These are phyloP conservation scores for Silurus lanzhouensis DNA, from an alignment of 2,797 vertebrate species.

Conservation along the genomic window DNA sequence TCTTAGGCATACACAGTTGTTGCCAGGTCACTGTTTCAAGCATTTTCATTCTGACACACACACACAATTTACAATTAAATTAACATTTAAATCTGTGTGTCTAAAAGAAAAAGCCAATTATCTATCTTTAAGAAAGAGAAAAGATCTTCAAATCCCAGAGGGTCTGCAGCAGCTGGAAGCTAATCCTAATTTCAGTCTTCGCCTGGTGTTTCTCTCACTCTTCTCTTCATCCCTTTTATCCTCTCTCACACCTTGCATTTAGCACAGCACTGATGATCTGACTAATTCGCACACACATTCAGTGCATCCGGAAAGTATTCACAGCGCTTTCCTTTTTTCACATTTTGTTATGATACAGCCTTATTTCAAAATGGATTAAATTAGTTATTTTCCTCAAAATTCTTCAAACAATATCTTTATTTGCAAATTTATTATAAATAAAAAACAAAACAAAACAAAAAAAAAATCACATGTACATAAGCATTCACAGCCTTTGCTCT, in stretches of 20 bases:
- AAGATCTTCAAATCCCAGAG: background rate
- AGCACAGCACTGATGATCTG: conserved; percentile 3
- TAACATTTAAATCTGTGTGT: background rate
- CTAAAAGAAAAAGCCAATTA: conserved; percentile 5
- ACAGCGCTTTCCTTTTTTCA: no score
- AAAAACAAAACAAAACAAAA: no score
- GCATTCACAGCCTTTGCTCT: no score
- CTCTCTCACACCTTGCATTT: conserved; percentile 27
- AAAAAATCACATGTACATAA: no score
- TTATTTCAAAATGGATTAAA: no score
- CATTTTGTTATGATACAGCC: no score
- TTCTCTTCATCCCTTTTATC: background rate
- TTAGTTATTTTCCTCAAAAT: no score
- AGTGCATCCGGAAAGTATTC: no score
- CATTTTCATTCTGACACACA: background rate
- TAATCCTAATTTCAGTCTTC: conserved; percentile 5
- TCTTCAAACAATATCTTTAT: no score
- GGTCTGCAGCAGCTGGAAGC: background rate
- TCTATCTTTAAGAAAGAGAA: background rate
- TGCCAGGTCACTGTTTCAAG: background rate
- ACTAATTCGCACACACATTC: conserved; percentile 19
- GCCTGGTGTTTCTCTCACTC: conserved; percentile 1
- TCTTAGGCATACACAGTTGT: background rate
- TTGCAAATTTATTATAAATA: no score
- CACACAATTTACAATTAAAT: background rate